A percentile compares a stretch with the other conserved stretches of the same genome.
These are phyloP conservation scores for Xiphorhynchus erythropygius DNA, from an alignment of 2,797 vertebrate genomes.

Conservation along the genomic window DNA sequence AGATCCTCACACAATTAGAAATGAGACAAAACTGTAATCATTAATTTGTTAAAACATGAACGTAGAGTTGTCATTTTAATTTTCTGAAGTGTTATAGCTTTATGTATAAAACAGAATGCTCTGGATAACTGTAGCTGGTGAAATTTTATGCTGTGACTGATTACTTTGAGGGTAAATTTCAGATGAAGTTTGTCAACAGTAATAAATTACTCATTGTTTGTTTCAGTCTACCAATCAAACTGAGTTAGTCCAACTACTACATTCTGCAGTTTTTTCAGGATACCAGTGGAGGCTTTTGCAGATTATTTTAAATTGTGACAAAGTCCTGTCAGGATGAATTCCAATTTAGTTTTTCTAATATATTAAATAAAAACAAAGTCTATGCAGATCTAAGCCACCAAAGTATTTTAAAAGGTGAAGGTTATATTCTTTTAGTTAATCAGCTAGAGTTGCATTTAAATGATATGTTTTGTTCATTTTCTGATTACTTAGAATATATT, in stretches of 20 bases:
- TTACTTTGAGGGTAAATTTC: conserved; percentile 15
- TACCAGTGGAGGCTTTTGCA: background rate
- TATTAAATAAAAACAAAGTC: background rate
- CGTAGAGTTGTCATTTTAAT: background rate
- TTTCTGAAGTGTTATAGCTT: background rate
- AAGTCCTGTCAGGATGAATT: background rate
- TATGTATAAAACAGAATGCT: background rate
- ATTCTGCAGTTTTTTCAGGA: background rate
- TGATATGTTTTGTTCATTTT: background rate
- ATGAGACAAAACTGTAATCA: background rate
- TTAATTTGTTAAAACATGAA: background rate
- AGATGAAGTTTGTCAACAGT: background rate
- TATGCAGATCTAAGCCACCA: background rate
- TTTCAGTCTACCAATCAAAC: background rate
- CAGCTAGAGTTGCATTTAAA: background rate
- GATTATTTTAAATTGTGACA: background rate
- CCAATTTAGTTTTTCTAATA: background rate
- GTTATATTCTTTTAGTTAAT: background rate
- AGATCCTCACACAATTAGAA: background rate
- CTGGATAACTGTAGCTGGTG: background rate
- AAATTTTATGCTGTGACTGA: background rate
- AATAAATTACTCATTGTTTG: background rate
- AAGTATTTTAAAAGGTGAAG: background rate
- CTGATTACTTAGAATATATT: background rate
- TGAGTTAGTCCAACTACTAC: background rate